phyloP scores from a whole-genome alignment of 2,797 vertebrate species.

The Labeo calbasu region DNA sequence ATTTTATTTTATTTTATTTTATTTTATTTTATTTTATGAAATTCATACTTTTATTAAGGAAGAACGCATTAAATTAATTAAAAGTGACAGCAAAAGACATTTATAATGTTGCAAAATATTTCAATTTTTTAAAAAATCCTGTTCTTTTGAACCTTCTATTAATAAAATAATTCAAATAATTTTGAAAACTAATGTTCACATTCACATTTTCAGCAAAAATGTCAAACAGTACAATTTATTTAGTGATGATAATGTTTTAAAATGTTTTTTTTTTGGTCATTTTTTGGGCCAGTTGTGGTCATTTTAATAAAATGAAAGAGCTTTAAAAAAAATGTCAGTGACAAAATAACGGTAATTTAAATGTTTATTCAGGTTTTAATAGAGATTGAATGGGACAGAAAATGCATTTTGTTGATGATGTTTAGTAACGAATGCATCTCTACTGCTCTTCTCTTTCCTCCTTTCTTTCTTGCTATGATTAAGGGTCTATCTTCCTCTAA shows the following conservation, averaged over 20 bases:
- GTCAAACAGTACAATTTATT: too few species aligned
- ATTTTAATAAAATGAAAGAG: too few species aligned
- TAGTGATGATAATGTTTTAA: neutral
- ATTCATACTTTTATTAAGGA: neutral
- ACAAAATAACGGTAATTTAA: neutral
- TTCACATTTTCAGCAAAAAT: neutral
- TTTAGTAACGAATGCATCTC: neutral
- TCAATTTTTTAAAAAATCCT: neutral
- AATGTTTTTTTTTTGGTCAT: neutral
- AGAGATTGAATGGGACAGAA: neutral
- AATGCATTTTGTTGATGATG: neutral
- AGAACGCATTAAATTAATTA: neutral
- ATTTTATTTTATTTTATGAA: too few species aligned
- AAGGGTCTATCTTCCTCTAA: slow-evolving; percentile 15
- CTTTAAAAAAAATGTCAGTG: neutral
- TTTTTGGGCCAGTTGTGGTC: too few species aligned
- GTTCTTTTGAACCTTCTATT: neutral
- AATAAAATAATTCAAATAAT: neutral
- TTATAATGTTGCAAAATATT: neutral
- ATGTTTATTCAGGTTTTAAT: neutral
- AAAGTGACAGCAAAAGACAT: neutral
- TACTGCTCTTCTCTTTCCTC: neutral
- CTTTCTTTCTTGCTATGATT: slow-evolving; percentile 13
- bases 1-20: too few species aligned
- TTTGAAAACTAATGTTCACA: neutral